Percentiles rank a stretch among this genome's conserved stretches.
These are phyloP conservation scores for Carlito syrichta DNA, from an alignment of 2,113 vertebrate genomes.

Conservation along the genomic window DNA sequence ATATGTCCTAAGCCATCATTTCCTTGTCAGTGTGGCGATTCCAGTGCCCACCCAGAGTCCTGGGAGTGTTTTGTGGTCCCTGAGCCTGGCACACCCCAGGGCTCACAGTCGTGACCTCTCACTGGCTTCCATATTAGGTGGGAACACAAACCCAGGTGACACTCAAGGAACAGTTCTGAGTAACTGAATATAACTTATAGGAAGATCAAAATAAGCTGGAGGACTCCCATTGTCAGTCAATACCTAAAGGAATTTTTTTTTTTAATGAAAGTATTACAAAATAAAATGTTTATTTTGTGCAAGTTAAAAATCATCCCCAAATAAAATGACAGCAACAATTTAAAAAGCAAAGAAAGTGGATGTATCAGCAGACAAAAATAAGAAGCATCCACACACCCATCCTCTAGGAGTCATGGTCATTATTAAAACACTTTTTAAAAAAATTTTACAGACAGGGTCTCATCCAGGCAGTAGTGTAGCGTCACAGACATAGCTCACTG, in stretches of 20 bases:
- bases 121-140: not conserved
- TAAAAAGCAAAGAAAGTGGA: not conserved
- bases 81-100: not conserved
- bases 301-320: not conserved
- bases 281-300: too few relatives aligned
- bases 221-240: not conserved
- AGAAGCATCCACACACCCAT: not conserved
- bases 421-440: not conserved
- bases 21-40: not conserved
- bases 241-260: not conserved
- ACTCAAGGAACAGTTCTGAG: not conserved
- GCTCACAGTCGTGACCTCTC: not conserved
- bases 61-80: not conserved
- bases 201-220: not conserved
- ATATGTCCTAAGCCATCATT: accelerated
- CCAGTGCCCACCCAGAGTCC: not conserved
- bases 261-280: not conserved
- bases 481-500: too few relatives aligned
- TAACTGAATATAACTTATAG: not conserved
- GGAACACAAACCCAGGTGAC: not conserved
- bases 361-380: not conserved
- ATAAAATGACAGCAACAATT: not conserved
- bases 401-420: not conserved
- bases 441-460: too few relatives aligned
- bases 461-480: too few relatives aligned